Percentiles rank a stretch among this genome's conserved stretches.
Evolutionary conservation across 2,113 vertebrate genomes (phyloP).

Genomic region (Cheilinus undulatus): DNA sequence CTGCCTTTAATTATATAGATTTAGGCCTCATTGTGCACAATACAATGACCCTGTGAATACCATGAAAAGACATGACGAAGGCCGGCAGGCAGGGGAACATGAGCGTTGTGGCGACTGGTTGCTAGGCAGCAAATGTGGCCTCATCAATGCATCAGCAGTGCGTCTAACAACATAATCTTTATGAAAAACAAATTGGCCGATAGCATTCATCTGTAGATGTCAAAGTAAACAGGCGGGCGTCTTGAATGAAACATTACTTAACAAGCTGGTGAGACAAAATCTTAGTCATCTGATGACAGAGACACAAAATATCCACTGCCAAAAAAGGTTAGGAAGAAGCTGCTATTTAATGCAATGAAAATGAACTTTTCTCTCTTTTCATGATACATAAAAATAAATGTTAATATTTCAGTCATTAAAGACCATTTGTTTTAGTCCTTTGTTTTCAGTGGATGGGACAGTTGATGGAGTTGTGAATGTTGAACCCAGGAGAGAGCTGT

Average conservation of each 20-base stretch:
- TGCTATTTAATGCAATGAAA: no score
- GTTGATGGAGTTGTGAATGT: no score
- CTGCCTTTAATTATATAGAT: slow-evolving; percentile 80
- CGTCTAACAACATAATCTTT: slow-evolving; percentile 77
- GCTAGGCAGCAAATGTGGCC: slow-evolving; percentile 82
- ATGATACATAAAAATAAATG: no score
- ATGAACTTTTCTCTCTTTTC: no score
- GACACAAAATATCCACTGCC: slow-evolving; percentile 49
- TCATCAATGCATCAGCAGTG: slow-evolving; percentile 75
- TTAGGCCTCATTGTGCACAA: slow-evolving; percentile 73
- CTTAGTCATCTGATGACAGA: slow-evolving; percentile 40
- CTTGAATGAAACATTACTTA: slow-evolving; percentile 60
- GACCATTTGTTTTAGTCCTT: no score
- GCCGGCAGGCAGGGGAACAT: slow-evolving; percentile 61
- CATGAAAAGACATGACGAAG: slow-evolving; percentile 70
- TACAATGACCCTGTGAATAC: slow-evolving; percentile 74
- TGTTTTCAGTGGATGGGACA: no score
- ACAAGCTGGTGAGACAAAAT: slow-evolving; percentile 55
- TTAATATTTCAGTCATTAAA: no score
- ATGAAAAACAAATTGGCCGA: slow-evolving; percentile 73
- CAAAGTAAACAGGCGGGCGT: slow-evolving; percentile 61
- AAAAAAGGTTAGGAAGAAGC: slow-evolving; percentile 18
- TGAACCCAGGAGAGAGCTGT: no score
- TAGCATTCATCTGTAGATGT: slow-evolving; percentile 64
- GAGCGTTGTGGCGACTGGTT: slow-evolving; percentile 66